Evolutionary conservation across 2,113 vertebrate genomes (phyloP), one percentile per base, ranked within the genome.

Genomic region (Bostrychus sinensis): DNA sequence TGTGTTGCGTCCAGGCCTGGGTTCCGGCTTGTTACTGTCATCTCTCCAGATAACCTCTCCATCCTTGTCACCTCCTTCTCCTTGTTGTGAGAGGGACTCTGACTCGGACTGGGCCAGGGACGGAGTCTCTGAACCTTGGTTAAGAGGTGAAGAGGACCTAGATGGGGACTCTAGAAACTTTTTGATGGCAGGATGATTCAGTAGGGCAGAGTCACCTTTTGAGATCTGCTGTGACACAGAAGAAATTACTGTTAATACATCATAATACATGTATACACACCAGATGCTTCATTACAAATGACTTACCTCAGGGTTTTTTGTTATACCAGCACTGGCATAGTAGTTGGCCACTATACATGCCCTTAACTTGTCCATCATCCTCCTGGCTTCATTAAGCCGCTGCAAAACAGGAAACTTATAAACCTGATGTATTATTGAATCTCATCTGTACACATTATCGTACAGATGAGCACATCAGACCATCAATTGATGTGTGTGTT

Each of bases 341-440:
- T 98, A 99, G 87, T 97, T 98, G 17, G 97, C 97, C 77, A 99
- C 97, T 54, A 99, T 98, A 70, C 96, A 99, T 66, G 97, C 97
- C 56, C 97, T 93, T 20, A 99, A 90, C 85, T 98, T 99, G 89
- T 99, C 97, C 97, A 99, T 98, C 97, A 99, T 99, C 81, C 96
- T 94, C 72, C 97, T 94, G 19, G 97, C 97, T 88, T 99, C 97
- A 73, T 95, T 95, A 62, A 99, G 91, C 37, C 97, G 94, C 96
- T 98, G 83, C 0, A 79, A 81, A 82, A 67, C 9, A 82, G 58
- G 20, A 1, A 62, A 30, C 50, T 8, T 51, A 26, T 28, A 0
- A 62, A 43, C 5, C 2, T 5, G 62, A 56, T n/a, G n/a, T n/a
- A 65, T 42, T 12, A 4, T 50, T 1, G 34, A 2, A 3, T 37